Percentiles rank a stretch among this genome's conserved stretches.
Conservation (phyloP, 2,113 vertebrate species). For the Abramis brama region DNA sequence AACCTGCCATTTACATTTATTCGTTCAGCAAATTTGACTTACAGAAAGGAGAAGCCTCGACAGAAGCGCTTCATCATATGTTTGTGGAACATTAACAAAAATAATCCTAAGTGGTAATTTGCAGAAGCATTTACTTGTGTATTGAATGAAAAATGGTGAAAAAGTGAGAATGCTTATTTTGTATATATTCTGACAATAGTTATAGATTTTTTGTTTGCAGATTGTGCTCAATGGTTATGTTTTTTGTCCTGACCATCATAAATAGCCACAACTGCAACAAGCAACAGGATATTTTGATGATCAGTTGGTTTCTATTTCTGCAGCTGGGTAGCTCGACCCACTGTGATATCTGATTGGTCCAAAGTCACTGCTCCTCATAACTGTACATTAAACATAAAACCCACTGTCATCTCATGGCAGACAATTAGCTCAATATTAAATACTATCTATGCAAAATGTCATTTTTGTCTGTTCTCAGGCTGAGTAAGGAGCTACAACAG, state of each 20-base stretch:
- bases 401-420: background rate
- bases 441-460: background rate
- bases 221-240: background rate
- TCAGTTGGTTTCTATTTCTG: background rate
- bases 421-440: background rate
- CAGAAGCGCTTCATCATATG: background rate
- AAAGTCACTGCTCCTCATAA: background rate
- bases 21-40: background rate
- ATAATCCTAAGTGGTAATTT: background rate
- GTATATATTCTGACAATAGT: background rate
- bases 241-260: background rate
- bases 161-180: background rate
- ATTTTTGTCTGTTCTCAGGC: constrained; percentile 68
- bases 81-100: background rate
- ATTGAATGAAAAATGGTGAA: background rate
- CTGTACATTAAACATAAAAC: background rate
- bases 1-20: background rate
- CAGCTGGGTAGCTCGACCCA: background rate
- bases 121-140: background rate
- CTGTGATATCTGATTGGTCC: background rate
- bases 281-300: constrained; percentile 2
- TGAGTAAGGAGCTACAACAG: constrained; percentile 87
- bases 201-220: background rate
- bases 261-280: background rate
- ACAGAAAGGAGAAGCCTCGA: background rate